Conservation (phyloP, 2,113 vertebrate species). For the Acanthisitta chloris region DNA sequence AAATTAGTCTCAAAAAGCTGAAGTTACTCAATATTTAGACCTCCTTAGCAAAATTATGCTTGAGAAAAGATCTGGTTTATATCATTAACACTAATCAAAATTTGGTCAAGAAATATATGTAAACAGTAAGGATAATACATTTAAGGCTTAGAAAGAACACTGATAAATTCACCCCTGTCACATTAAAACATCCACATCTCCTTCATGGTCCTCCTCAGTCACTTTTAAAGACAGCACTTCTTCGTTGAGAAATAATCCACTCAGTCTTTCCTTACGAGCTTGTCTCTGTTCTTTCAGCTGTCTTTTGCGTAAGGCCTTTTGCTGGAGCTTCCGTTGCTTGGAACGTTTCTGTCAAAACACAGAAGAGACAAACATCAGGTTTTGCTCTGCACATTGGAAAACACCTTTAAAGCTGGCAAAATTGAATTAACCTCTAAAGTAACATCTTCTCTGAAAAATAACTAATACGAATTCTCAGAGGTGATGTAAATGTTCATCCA, state of each 20-base stretch:
- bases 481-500: neutral
- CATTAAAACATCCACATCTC: constrained; percentile 96
- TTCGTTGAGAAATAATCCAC: constrained; percentile 97
- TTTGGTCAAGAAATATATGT: constrained; percentile 75
- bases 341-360: constrained; percentile 88
- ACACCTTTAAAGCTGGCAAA: neutral
- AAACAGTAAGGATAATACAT: constrained; percentile 68
- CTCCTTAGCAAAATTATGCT: neutral
- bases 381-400: neutral
- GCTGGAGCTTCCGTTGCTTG: constrained; percentile 95
- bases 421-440: neutral
- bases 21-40: constrained; percentile 19
- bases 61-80: neutral
- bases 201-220: constrained; percentile 89
- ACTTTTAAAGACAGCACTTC: constrained; percentile 94
- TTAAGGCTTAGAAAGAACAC: constrained; percentile 86
- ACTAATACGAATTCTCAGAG: neutral
- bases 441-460: neutral
- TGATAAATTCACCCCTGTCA: constrained; percentile 86
- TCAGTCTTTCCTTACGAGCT: constrained; percentile 94
- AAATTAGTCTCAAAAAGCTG: constrained; percentile 32
- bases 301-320: constrained; percentile 96
- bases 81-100: constrained; percentile 62
- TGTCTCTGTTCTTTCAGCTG: constrained; percentile 97
- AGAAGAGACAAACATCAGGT: neutral